These are phyloP conservation scores for Phataginus tetradactyla DNA, from an alignment of 2,797 vertebrate species.

Conservation along the genomic window DNA sequence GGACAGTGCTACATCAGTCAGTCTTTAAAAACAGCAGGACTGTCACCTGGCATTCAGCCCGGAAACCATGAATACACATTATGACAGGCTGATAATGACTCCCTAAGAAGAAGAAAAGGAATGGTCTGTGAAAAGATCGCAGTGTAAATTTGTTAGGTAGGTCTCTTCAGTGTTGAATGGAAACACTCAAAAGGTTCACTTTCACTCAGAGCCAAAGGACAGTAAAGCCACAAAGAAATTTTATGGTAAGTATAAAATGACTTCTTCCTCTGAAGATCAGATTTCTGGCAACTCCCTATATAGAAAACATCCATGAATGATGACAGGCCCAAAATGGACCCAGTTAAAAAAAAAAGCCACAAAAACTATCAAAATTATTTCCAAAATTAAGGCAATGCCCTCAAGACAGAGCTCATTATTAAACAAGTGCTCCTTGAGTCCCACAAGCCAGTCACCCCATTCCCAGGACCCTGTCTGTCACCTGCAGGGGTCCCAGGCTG, in stretches of 20 bases:
- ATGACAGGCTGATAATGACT: background rate
- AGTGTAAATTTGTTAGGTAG: background rate
- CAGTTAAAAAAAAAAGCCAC: background rate
- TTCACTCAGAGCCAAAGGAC: background rate
- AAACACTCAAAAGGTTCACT: background rate
- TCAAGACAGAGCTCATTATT: constrained; percentile 1
- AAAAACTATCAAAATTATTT: constrained; percentile 32
- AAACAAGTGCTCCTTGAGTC: background rate
- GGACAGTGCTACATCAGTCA: background rate
- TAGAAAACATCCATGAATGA: background rate
- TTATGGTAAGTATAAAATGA: background rate
- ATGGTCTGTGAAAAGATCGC: background rate
- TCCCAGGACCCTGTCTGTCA: background rate
- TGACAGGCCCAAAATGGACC: background rate
- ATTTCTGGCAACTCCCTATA: background rate
- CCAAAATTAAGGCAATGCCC: background rate
- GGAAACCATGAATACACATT: constrained; percentile 20
- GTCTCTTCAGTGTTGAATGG: background rate
- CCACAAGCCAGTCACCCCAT: background rate
- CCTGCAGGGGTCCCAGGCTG: background rate
- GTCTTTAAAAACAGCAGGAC: background rate
- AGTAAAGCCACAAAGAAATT: background rate
- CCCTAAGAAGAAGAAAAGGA: background rate
- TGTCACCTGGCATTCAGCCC: constrained; percentile 38
- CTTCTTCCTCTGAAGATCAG: background rate